A percentile compares a stretch with the other conserved stretches of the same genome.
Evolutionary conservation across 2,113 vertebrate species (phyloP).

Genomic region (Toxostoma redivivum): DNA sequence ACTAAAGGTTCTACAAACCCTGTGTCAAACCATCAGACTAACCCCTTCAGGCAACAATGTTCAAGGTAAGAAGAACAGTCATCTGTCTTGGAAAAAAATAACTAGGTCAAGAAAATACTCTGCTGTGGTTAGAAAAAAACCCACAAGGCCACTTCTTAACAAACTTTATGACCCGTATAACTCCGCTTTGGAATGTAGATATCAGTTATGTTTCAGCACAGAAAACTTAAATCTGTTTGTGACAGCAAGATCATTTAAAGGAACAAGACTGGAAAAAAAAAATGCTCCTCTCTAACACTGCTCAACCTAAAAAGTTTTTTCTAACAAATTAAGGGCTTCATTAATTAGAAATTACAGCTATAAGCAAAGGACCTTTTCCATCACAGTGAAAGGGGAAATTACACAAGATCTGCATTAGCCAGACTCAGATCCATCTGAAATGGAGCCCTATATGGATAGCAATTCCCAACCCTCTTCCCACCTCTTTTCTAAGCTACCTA

Average conservation of each 20-base stretch:
- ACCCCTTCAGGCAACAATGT: not conserved
- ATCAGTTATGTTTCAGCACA: not conserved
- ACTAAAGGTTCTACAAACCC: not conserved
- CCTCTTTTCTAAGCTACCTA: not conserved
- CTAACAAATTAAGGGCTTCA: not conserved
- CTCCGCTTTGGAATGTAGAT: not conserved
- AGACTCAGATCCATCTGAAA: not conserved
- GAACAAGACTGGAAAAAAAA: not conserved
- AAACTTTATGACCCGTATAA: not conserved
- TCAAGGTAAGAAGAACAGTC: constrained; percentile 1
- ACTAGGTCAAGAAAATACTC: not conserved
- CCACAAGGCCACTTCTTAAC: not conserved
- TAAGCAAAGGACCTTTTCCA: not conserved
- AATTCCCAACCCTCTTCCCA: not conserved
- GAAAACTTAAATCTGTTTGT: not conserved
- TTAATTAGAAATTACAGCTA: not conserved
- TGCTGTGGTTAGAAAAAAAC: not conserved
- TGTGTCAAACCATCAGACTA: not conserved
- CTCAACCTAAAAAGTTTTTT: not conserved
- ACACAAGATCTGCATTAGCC: not conserved
- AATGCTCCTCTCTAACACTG: not conserved
- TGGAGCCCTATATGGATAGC: not conserved
- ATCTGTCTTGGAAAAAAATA: constrained; percentile 1
- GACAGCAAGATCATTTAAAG: not conserved
- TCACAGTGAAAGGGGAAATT: not conserved